Evolutionary conservation across 2,113 vertebrate species (phyloP).

Genomic region (Datnioides undecimradiatus): DNA sequence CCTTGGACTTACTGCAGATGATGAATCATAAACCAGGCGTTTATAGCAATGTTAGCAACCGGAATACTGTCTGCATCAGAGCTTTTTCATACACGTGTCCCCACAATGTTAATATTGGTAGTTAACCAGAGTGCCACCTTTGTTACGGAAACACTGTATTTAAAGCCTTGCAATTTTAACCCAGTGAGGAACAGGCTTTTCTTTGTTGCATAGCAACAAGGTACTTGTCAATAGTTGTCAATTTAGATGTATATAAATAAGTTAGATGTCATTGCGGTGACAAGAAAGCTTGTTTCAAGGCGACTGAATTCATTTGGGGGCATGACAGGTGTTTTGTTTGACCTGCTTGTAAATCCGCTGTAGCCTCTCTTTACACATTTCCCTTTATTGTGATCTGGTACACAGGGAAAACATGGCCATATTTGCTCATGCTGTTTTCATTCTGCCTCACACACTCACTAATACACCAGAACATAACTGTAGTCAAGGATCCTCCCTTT

Average conservation of each 20-base stretch:
- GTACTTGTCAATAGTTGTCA: constrained; percentile 31
- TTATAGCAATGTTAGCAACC: constrained; percentile 77
- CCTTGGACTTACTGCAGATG: constrained; percentile 75
- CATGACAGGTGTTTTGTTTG: constrained; percentile 44
- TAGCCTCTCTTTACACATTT: constrained; percentile 18
- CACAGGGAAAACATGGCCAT: constrained; percentile 25
- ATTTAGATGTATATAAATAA: constrained; percentile 16
- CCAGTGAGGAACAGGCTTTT: constrained; percentile 10
- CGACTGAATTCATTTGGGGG: constrained; percentile 4
- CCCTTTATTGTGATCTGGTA: constrained; percentile 25
- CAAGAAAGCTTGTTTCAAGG: constrained; percentile 2
- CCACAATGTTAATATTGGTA: constrained; percentile 73
- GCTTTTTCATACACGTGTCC: constrained; percentile 63
- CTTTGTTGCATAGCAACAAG: constrained; percentile 20
- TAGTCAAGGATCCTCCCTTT: constrained; percentile 43
- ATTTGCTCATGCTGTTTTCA: constrained; percentile 41
- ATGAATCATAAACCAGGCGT: constrained; percentile 79
- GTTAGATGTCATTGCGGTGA: constrained; percentile 15
- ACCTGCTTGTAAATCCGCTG: constrained; percentile 15
- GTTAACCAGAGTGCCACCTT: constrained; percentile 42
- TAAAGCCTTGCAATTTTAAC: constrained; percentile 26
- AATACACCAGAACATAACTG: constrained; percentile 49
- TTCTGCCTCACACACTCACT: constrained; percentile 33
- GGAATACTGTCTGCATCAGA: constrained; percentile 71
- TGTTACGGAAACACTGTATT: constrained; percentile 32